Conservation (phyloP, 2,888 invertebrate genomes). For the Aphelenchoides bicaudatus region DNA sequence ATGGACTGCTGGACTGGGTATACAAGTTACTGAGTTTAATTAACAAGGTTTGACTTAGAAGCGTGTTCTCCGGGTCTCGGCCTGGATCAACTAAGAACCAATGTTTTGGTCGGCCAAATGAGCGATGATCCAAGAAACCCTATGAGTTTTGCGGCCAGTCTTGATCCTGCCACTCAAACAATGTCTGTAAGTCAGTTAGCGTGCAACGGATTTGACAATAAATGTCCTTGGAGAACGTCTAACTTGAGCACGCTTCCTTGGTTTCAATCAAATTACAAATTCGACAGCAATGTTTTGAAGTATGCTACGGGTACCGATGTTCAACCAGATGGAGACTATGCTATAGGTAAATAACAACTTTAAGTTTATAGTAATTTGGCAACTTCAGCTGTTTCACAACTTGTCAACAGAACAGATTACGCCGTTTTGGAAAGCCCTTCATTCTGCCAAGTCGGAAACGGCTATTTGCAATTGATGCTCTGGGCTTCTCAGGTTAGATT, state of each 20-base stretch:
- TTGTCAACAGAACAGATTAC: neutral
- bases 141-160: constrained; percentile 4
- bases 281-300: neutral
- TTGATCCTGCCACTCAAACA: neutral
- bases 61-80: constrained; percentile 4
- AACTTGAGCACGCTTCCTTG: constrained; percentile 4
- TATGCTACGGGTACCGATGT: constrained; percentile 15
- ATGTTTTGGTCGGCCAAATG: neutral
- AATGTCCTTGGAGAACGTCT: constrained; percentile 12
- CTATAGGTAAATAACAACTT: neutral
- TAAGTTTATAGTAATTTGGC: neutral
- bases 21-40: too few species aligned
- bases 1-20: too few species aligned
- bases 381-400: neutral
- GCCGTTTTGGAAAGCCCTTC: neutral
- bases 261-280: constrained; percentile 12
- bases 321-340: neutral
- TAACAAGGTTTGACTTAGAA: neutral
- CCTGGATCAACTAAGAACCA: neutral
- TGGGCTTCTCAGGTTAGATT: too few species aligned
- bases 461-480: neutral
- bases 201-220: constrained; percentile 9
- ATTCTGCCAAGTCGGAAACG: constrained; percentile 8
- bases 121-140: neutral
- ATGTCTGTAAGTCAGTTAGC: neutral